Conservation (phyloP, 2,113 vertebrate genomes). For the Dolichotis patagonum region DNA sequence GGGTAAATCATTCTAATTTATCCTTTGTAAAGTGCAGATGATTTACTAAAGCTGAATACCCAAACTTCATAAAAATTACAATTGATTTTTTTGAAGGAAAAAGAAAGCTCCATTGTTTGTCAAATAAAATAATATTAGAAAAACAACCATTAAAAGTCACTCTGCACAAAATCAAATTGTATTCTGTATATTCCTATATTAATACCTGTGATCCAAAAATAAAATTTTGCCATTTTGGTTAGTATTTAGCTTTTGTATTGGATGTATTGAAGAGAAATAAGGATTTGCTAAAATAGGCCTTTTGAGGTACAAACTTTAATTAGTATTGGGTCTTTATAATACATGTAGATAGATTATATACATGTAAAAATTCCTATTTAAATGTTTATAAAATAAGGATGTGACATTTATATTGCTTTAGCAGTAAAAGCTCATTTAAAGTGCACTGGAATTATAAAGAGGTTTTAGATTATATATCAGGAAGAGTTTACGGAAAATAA, state of each 20-base stretch:
- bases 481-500: constrained; percentile 30
- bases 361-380: background rate
- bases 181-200: background rate
- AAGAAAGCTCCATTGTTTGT: background rate
- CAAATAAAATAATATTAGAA: constrained; percentile 8
- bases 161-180: background rate
- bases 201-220: background rate
- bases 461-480: constrained; percentile 16
- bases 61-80: background rate
- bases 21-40: background rate
- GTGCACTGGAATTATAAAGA: background rate
- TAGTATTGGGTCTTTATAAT: background rate
- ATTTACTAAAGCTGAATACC: background rate
- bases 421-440: constrained; percentile 2
- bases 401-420: constrained; percentile 25
- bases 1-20: background rate
- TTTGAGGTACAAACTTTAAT: background rate
- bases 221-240: background rate
- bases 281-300: background rate
- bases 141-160: background rate
- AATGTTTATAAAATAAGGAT: constrained; percentile 45
- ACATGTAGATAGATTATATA: background rate
- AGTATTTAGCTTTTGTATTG: constrained; percentile 23
- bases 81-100: background rate
- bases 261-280: constrained; percentile 29